Conservation (phyloP, 1,140 invertebrate species). For the Alviniconcha marisindica region DNA sequence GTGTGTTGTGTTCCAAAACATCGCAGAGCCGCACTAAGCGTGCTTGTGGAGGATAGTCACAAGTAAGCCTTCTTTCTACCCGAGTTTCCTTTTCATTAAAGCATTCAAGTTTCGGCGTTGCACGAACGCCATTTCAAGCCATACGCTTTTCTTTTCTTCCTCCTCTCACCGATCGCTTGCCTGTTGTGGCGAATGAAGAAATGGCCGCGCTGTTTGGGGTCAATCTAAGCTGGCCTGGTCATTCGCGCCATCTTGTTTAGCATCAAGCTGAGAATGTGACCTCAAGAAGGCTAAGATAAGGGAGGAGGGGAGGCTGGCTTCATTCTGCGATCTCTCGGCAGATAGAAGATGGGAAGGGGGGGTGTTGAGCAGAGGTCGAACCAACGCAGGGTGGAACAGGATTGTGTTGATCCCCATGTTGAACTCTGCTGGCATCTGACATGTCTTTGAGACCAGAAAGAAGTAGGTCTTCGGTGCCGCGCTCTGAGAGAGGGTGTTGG, state of each 20-base stretch:
- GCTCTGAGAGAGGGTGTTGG: no score
- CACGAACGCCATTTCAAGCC: background rate
- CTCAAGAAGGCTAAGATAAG: background rate
- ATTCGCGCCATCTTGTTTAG: constrained; percentile 18
- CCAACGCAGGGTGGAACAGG: no score
- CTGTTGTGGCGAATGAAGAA: background rate
- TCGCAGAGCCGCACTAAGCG: background rate
- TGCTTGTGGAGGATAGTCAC: background rate
- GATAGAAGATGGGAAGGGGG: no score
- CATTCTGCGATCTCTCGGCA: background rate
- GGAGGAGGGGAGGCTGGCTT: background rate
- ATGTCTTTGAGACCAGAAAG: no score
- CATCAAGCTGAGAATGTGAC: constrained; percentile 8
- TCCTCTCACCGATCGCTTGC: background rate
- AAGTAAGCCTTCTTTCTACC: constrained; percentile 20
- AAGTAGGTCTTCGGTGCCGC: no score
- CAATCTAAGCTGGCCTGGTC: constrained; percentile 17
- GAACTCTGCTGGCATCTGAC: no score
- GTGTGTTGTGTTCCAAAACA: constrained; percentile 6
- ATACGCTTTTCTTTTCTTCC: background rate
- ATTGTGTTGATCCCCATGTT: no score
- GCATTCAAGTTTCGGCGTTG: background rate
- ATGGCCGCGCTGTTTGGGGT: constrained; percentile 20
- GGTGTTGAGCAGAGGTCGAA: no score
- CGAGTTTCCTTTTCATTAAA: background rate